Evolutionary conservation across 2,797 vertebrate species (phyloP).

Genomic region (Spinus olivaceus): DNA sequence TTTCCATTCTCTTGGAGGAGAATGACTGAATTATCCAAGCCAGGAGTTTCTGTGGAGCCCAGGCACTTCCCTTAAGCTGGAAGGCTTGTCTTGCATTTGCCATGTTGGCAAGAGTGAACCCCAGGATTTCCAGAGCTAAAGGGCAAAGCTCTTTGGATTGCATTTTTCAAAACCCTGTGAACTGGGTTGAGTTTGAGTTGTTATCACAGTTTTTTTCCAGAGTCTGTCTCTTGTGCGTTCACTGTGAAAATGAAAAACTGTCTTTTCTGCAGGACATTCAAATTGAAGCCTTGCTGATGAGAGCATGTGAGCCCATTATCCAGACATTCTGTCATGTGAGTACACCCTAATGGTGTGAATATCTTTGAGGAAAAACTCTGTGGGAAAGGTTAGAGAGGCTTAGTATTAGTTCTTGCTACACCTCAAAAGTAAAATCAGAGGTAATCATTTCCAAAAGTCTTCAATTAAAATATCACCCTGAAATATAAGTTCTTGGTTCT

Average conservation of each 20-base stretch:
- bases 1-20: not conserved
- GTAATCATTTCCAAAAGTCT: not conserved
- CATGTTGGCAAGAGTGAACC: not conserved
- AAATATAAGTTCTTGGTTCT: not conserved
- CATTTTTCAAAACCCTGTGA: not conserved
- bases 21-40: not conserved
- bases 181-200: not conserved
- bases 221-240: not conserved
- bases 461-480: not conserved
- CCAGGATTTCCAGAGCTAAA: not conserved
- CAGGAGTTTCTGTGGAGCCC: not conserved
- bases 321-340: slow-evolving; percentile 93
- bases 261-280: slow-evolving; percentile 87
- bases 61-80: not conserved
- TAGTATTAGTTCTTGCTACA: not conserved
- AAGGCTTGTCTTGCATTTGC: not conserved
- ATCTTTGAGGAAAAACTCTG: not conserved
- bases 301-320: slow-evolving; percentile 92
- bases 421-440: not conserved
- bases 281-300: slow-evolving; percentile 92
- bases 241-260: not conserved
- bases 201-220: not conserved
- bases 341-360: not conserved
- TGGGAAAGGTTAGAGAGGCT: not conserved
- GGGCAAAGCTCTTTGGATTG: not conserved